Base-by-base conservation (phyloP, 92 coral and sea anemone genomes). In the Heliopora coerulea region DNA sequence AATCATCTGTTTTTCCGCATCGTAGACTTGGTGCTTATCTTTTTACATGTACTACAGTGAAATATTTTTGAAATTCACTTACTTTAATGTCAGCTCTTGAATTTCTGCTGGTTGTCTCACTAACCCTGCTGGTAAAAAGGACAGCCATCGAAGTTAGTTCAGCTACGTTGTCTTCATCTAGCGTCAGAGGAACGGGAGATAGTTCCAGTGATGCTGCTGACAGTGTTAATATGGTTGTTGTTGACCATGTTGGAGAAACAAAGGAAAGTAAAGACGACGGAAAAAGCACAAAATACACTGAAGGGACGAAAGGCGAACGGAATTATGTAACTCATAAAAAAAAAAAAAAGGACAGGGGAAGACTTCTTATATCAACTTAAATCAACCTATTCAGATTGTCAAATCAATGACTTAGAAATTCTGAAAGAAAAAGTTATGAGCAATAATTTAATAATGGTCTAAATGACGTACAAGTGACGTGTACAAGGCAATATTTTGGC, bases 341-440 rank as follows among this genome's bases (percentile, higher is more conserved):
- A 15, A n/a, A 46, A 15, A 46, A 7, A n/a, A 46, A 15, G n/a
- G n/a, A n/a, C n/a, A n/a, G n/a, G n/a, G n/a, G 52, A 46, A 46
- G 15, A 46, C 12, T 2, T 46, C 52, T 8, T 2, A 46, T 46
- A 46, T 46, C 52, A 46, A 37, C 42, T 37, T 37, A 37, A 85
- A 76, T 46, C 78, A 62, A 32, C 96, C 96, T 0, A 88, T 86
- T 25, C 86, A 84, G 78, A 58, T 89, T 62, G 70, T 89, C 15
- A 84, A 72, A 87, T 89, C 28, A 74, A 85, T 69, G 88, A 86
- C 62, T 79, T 89, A 46, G 82, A 83, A 12, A 84, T 89, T 52
- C 73, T 73, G 29, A 80, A 86, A 68, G 96, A 91, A 0, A 87
- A 85, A 11, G 78, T 80, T 39, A 82, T 59, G 73, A 78, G 75